Base-by-base conservation (phyloP, 2,888 invertebrate species). In the Axea sp. region DNA sequence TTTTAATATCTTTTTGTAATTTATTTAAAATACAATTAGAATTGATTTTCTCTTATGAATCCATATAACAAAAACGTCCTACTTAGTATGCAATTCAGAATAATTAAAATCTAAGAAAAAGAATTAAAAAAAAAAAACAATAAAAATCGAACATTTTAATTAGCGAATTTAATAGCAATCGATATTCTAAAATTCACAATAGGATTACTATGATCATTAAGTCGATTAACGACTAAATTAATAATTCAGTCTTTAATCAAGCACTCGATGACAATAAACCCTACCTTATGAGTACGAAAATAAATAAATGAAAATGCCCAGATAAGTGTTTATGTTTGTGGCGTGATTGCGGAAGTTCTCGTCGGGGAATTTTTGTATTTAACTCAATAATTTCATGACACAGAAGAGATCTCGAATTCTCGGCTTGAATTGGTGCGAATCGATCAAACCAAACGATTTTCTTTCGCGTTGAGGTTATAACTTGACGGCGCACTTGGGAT, bases 371-470 rank as follows among this genome's bases (percentile, higher is more conserved):
- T 53, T 35, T 55, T 37, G 47, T 68, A 49, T 67, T 51, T 51
- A 69, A 49, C 31, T 30, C 47, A 57, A 77, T 77, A 81, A 82
- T 81, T 45, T 57, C 49, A 26, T 8, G 37, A 39, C 47, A 45
- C 31, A 43, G 30, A 39, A 37, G 59, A 64, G 57, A 72, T 82
- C 81, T 78, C 76, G 76, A 81, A 81, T 78, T 76, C 62, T 47
- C 45, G 26, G 35, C 45, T 67, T 41, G 60, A 67, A 67, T 59
- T 55, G 73, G 65, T 47, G 65, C 79, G 75, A 77, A 82, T 84
- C 82, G 83, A 83, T 82, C 81, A 80, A 79, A 78, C 78, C 82
- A 82, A 83, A 80, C 80, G 83, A 84, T 83, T 82, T 79, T 80
- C 81, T 77, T 76, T 64, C 41, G 15, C 53, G 51, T 43, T 62